Base-by-base conservation (phyloP, 2,113 vertebrate species). In the Dermatemys mawii region DNA sequence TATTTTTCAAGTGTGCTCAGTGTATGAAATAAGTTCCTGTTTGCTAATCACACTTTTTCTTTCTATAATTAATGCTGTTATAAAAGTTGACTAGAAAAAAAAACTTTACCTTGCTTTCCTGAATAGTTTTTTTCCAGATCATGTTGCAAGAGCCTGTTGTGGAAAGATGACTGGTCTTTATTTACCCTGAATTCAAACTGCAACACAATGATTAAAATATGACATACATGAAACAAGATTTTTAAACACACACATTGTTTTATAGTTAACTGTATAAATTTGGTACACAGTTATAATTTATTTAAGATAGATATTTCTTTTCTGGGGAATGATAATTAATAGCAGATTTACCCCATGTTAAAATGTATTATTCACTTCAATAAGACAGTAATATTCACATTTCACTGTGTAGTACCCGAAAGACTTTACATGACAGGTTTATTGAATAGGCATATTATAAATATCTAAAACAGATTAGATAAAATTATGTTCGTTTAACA, bases 131-230 rank as follows among this genome's bases (percentile, higher is more conserved):
- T 98, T 96, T 98, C 98, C 78, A 98, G 93, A 78, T 98, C 98
- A 90, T 98, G 98, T 84, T 98, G 98, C 92, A 98, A 93, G 89
- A 98, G 97, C 89, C 97, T 98, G 11, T 89, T 98, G 93, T 98
- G 96, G 60, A 98, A 98, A 85, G 98, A 90, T 2, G 98, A 46
- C 0, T 97, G 94, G 9, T 98, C 98, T 96, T 98, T 98, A 92
- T 96, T 98, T 94, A 98, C 93, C 92, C 93, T 98, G 93, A 98
- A 98, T 91, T 98, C 98, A 97, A 98, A 97, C 98, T 98, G 96
- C 51, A 98, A 98, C 83, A 97, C 22, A 97, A 41, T 10, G 79
- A 88, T 91, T 49, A 54, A 95, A 22, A 95, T 13, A 41, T 48
- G 27, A 55, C 1, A 93, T 92, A 48, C 1, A 22, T 92, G 53